A percentile compares a stretch with the other conserved stretches of the same genome.
Conservation (phyloP, 2,113 vertebrate genomes). For the Harpagus bidentatus region DNA sequence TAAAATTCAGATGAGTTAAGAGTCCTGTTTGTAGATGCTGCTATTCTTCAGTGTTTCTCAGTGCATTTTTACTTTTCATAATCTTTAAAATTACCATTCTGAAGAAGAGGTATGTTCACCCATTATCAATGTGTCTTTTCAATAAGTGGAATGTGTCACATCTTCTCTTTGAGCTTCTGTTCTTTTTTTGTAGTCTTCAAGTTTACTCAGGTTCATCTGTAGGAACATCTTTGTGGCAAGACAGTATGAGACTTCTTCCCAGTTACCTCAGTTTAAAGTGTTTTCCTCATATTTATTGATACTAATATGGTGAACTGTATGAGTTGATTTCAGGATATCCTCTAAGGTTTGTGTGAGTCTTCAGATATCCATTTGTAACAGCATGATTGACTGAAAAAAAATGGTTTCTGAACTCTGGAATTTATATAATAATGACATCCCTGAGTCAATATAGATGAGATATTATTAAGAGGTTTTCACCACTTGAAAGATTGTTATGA, state of each 20-base stretch:
- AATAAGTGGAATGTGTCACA: neutral
- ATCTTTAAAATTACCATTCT: neutral
- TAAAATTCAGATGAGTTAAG: neutral
- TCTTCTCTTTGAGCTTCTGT: fast-evolving
- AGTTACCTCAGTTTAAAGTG: neutral
- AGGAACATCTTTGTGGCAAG: neutral
- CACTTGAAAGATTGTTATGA: neutral
- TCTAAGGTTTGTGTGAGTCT: neutral
- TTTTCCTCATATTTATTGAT: neutral
- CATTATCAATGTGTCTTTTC: neutral
- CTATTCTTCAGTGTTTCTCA: neutral
- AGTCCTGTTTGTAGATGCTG: neutral
- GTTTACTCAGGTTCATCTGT: neutral
- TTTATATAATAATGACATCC: neutral
- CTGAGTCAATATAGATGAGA: neutral
- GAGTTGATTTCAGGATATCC: neutral
- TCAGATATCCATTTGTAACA: neutral
- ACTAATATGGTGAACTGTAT: neutral
- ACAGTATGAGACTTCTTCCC: neutral
- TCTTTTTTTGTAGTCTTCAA: neutral
- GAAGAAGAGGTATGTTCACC: neutral
- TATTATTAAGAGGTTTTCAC: neutral
- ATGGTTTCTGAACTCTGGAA: neutral
- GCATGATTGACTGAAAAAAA: neutral
- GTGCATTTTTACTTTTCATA: neutral